phyloP scores from a whole-genome alignment of 2,113 vertebrate genomes.

The Sigmodon hispidus region DNA sequence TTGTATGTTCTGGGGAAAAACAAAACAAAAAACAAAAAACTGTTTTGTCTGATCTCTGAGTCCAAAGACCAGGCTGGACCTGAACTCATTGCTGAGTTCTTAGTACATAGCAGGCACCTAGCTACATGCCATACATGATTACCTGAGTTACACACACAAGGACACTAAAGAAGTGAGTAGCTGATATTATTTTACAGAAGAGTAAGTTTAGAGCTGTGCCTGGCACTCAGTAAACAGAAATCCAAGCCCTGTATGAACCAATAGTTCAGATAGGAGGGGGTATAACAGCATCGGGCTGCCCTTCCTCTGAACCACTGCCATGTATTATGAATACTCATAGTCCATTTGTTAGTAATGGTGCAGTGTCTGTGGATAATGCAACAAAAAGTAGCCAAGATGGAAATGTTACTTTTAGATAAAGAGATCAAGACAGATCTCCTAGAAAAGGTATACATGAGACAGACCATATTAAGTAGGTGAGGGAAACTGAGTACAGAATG shows the following conservation, averaged over 20 bases:
- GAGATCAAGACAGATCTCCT: background rate
- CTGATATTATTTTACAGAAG: background rate
- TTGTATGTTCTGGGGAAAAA: slow-evolving; percentile 2
- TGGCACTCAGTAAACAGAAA: slow-evolving; percentile 8
- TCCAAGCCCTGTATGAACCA: background rate
- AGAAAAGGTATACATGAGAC: background rate
- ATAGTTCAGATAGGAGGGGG: background rate
- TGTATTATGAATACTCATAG: background rate
- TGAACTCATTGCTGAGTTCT: background rate
- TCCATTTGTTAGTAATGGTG: background rate
- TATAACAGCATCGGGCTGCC: background rate
- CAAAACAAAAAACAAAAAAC: background rate
- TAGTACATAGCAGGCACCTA: background rate
- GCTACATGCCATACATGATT: background rate
- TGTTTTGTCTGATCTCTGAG: slow-evolving; percentile 30
- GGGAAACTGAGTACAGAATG: background rate
- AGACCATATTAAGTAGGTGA: background rate
- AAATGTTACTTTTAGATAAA: slow-evolving; percentile 3
- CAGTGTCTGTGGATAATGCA: background rate
- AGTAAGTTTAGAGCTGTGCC: background rate
- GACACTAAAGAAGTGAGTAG: background rate
- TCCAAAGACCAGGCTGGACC: slow-evolving; percentile 9
- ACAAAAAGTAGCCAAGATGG: background rate
- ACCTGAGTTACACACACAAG: slow-evolving; percentile 18
- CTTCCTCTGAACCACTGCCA: background rate